Base-by-base conservation (phyloP, 2,888 invertebrate species). In the Ceramica pisi region DNA sequence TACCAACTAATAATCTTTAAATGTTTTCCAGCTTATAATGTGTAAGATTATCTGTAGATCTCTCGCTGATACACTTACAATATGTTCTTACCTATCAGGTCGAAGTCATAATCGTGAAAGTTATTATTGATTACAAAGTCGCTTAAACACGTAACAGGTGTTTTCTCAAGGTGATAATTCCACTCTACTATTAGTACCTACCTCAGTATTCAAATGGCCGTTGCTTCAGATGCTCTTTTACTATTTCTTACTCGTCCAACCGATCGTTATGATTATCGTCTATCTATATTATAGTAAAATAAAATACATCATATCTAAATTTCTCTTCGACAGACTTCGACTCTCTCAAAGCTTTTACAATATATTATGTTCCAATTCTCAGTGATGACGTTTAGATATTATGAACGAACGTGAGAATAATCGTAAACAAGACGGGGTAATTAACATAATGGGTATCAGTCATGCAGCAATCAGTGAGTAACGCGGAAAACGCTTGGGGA, bases 41-140 rank as follows among this genome's bases (percentile, higher is more conserved):
- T 51, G 50, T 41, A 9, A 50, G 50, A 75, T 41, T 46, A 75
- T 80, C 35, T 23, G 35, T 55, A 23, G 48, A 64, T 75, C 41
- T 64, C 4, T 44, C 23, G 9, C 60, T 38, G 23, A 31, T 55
- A 72, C 44, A 63, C 12, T 21, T 48, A 23, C 21, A 23, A 23
- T 38, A 35, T 19, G 10, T 38, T 31, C 14, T 59, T 55, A 21
- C 21, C 53, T n/a, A 69, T 41, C 53, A 71, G 61, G 41, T 48
- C 14, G 23, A 66, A 56, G 21, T 53, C 41, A 62, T 76, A 71
- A 70, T 67, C 50, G 66, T 48, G 71, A 82, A 78, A 81, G 71
- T 56, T 63, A 62, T 67, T 59, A 21, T 76, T 78, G 62, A 44
- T 70, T 60, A 64, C 62, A 55, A 57, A 69, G 44, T 78, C 31